Base-by-base conservation (phyloP, 1,140 invertebrate genomes). In the Megalopta genalis region DNA sequence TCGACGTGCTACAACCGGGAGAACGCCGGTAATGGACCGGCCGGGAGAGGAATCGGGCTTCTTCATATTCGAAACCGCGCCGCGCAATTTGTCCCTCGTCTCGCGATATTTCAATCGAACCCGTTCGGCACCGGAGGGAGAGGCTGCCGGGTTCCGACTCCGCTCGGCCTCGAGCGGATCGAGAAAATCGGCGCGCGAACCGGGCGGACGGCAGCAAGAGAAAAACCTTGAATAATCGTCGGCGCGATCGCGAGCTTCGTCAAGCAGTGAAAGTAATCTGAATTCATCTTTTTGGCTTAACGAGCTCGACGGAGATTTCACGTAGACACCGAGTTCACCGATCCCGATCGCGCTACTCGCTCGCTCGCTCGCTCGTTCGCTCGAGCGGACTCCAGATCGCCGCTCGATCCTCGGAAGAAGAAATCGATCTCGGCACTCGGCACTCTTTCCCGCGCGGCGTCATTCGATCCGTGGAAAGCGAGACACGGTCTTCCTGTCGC, bases 231-330 rank as follows among this genome's bases (percentile, higher is more conserved):
- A 10, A 25, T 69, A 46, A 76, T 77, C 66, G 16, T 37, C 18
- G 39, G 49, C 3, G 16, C 16, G 49, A 52, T 52, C 49, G 49
- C 49, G 49, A 52, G 49, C 49, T 52, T 52, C 54, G 68, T 57
- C 21, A 42, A 77, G 73, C 78, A 76, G 84, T 86, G 85, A 86
- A 86, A 86, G 84, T 74, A 66, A 75, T 85, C 67, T 70, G 64
- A 76, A 80, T 59, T 76, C 64, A 80, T 83, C 66, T n/a, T 68
- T 57, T 82, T 42, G 59, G 54, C 60, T 32, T 32, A 62, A 72
- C 52, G 52, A 72, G 52, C 0, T 57, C 54, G 21, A 32, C 42
- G 25, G 60, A 12, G 68, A 25, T 64, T 64, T 54, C 68, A 21
- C 68, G 59, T 65, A 42, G 25, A 60, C 14, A 10, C 12, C 23